Conservation (phyloP, 2,113 vertebrate genomes). For the Microcebus murinus region DNA sequence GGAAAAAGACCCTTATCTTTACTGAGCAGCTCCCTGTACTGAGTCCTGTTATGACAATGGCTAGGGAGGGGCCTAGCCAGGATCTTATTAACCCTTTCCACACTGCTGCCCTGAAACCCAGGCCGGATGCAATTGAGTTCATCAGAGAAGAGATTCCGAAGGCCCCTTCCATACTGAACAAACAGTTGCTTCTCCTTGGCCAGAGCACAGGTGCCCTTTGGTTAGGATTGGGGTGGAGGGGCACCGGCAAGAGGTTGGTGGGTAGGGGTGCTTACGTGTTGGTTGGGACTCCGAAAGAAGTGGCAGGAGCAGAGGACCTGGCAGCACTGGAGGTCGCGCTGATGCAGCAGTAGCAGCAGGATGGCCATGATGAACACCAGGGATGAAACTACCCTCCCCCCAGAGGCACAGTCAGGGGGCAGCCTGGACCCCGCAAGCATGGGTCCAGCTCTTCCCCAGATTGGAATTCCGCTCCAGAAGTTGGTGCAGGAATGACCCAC, state of each 20-base stretch:
- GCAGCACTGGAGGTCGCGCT: slow-evolving; percentile 88
- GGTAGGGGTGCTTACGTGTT: slow-evolving; percentile 82
- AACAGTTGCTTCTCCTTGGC: not conserved
- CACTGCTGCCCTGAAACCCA: not conserved
- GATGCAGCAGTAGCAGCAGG: slow-evolving; percentile 87
- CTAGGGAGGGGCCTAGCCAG: not conserved
- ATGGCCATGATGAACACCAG: slow-evolving; percentile 87
- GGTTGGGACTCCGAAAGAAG: slow-evolving; percentile 81
- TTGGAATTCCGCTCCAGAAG: not conserved
- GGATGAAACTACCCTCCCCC: slow-evolving; percentile 83
- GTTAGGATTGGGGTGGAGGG: not conserved
- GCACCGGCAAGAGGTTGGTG: not conserved
- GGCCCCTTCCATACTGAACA: not conserved
- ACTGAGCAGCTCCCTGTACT: not conserved
- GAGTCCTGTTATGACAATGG: not conserved
- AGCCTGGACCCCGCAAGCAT: not conserved
- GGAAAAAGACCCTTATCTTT: not conserved
- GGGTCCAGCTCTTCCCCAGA: not conserved
- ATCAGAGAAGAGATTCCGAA: not conserved
- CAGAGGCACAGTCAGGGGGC: not conserved
- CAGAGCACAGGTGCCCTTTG: not conserved
- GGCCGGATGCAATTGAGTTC: not conserved
- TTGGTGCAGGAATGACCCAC: not conserved
- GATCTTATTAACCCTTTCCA: not conserved
- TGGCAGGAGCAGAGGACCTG: slow-evolving; percentile 87